These are phyloP conservation scores for Platysteira castanea DNA, from an alignment of 2,113 vertebrate genomes.

Conservation along the genomic window DNA sequence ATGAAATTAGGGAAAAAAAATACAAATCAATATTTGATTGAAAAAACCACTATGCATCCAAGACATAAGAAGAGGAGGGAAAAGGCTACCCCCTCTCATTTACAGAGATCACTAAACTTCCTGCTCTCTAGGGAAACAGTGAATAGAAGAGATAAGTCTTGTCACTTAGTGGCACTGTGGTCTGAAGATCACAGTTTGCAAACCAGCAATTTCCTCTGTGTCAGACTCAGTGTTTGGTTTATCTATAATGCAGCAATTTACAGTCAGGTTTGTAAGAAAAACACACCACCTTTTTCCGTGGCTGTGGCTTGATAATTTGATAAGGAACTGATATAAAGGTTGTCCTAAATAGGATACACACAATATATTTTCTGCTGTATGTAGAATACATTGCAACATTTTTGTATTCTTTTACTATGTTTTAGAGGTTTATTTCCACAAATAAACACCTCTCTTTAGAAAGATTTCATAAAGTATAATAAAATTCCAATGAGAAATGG, in stretches of 20 bases:
- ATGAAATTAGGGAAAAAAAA: not conserved
- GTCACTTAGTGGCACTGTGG: not conserved
- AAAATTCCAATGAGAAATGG: not conserved
- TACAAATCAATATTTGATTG: not conserved
- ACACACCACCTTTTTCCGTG: not conserved
- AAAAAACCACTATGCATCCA: not conserved
- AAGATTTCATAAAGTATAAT: not conserved
- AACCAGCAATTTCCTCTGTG: not conserved
- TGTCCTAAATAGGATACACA: not conserved
- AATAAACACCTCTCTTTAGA: not conserved
- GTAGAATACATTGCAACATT: not conserved
- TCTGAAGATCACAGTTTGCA: not conserved
- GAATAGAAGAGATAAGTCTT: not conserved
- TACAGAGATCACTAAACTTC: not conserved
- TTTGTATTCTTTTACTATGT: not conserved
- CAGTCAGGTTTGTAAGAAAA: not conserved
- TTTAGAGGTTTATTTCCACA: not conserved
- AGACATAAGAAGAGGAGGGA: not conserved
- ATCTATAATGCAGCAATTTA: not conserved
- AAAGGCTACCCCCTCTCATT: not conserved
- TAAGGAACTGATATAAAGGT: not conserved
- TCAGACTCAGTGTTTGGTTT: not conserved
- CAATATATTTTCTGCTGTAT: not conserved
- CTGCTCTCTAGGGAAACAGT: not conserved
- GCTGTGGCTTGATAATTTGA: not conserved